Evolutionary conservation across 1,140 invertebrate genomes (phyloP).

Genomic region (Zelostemma sp.): DNA sequence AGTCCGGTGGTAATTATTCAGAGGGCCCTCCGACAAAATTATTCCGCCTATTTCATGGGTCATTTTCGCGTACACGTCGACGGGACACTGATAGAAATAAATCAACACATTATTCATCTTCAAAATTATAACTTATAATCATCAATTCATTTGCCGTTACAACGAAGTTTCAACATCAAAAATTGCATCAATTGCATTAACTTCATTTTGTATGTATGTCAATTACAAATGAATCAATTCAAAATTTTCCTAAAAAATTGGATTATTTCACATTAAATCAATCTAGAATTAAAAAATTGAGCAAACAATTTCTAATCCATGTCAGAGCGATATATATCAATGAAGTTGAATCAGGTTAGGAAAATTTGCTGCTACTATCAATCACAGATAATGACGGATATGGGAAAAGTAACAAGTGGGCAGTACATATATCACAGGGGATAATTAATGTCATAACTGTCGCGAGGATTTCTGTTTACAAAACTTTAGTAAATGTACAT

Average conservation of each 20-base stretch:
- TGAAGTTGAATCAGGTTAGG: slow-evolving; percentile 23
- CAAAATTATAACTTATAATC: too few relatives aligned
- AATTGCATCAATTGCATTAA: background rate
- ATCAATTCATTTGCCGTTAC: slow-evolving; percentile 7
- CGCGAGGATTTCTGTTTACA: slow-evolving; percentile 13
- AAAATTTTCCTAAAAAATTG: slow-evolving; percentile 7
- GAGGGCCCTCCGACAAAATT: slow-evolving; percentile 51
- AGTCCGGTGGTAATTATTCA: slow-evolving; percentile 58
- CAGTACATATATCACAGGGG: slow-evolving; percentile 15
- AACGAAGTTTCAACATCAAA: slow-evolving; percentile 1
- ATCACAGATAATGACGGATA: slow-evolving; percentile 44
- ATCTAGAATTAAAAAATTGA: slow-evolving; percentile 21
- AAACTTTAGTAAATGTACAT: too few relatives aligned
- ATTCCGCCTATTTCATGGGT: slow-evolving; percentile 57
- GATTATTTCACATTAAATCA: too few relatives aligned
- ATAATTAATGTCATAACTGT: slow-evolving; percentile 54
- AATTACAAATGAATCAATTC: background rate
- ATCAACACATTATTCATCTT: slow-evolving; percentile 43
- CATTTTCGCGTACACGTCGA: slow-evolving; percentile 37
- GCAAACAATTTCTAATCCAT: slow-evolving; percentile 23
- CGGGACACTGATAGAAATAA: slow-evolving; percentile 22
- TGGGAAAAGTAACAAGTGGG: slow-evolving; percentile 52
- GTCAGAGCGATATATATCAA: slow-evolving; percentile 38
- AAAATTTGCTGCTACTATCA: too few relatives aligned
- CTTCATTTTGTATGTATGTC: background rate